These are phyloP conservation scores for Thermophis baileyi DNA, from an alignment of 2,113 vertebrate species.

Conservation along the genomic window DNA sequence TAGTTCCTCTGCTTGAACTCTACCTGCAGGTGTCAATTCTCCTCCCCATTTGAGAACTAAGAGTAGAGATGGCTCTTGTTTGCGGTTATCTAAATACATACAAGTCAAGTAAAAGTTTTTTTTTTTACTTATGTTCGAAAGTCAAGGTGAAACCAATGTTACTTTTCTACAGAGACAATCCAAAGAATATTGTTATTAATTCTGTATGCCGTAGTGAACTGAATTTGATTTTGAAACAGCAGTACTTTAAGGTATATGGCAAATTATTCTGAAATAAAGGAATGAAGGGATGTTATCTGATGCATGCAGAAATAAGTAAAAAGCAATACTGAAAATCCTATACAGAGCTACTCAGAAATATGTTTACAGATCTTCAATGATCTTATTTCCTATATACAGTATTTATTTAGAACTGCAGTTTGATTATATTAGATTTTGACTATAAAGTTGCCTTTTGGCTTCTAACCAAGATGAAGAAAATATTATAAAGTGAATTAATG, in stretches of 20 bases:
- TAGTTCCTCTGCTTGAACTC: conserved; percentile 88
- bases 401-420: background rate
- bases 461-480: background rate
- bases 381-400: background rate
- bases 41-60: conserved; percentile 90
- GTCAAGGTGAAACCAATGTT: background rate
- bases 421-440: background rate
- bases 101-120: background rate
- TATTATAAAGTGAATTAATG: background rate
- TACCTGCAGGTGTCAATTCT: conserved; percentile 86
- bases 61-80: conserved; percentile 84
- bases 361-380: background rate
- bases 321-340: background rate
- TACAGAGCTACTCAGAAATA: background rate
- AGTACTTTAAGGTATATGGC: background rate
- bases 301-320: background rate
- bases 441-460: background rate
- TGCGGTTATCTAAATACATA: conserved; percentile 72
- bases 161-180: background rate
- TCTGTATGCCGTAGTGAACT: background rate
- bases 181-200: background rate
- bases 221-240: background rate
- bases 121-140: background rate
- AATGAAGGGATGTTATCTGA: background rate
- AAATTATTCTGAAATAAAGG: background rate